Conservation (phyloP, 2,113 vertebrate species). For the Neotragus pygmaeus region DNA sequence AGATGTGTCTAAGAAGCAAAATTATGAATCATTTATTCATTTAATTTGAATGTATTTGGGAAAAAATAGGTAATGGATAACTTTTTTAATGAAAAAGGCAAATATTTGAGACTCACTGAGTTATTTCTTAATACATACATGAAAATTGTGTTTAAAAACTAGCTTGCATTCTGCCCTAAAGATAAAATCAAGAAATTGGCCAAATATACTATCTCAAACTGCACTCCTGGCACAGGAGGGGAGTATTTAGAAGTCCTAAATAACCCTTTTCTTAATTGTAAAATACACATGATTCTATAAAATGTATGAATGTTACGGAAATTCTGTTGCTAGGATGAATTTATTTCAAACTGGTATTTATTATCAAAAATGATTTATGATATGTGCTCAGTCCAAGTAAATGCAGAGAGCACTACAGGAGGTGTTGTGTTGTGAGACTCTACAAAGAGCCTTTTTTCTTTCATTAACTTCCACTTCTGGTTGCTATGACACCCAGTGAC, state of each 20-base stretch:
- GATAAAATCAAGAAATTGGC: slow-evolving; percentile 33
- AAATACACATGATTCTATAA: slow-evolving; percentile 43
- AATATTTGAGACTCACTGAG: background rate
- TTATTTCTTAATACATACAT: background rate
- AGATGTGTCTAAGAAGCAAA: background rate
- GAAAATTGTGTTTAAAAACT: slow-evolving; percentile 24
- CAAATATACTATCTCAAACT: background rate
- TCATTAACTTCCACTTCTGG: slow-evolving; percentile 56
- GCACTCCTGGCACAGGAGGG: background rate
- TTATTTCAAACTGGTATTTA: slow-evolving; percentile 59
- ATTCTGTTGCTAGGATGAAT: slow-evolving; percentile 57
- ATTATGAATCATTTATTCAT: background rate
- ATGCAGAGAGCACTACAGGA: slow-evolving; percentile 47
- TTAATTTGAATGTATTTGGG: background rate
- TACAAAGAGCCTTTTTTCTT: slow-evolving; percentile 60
- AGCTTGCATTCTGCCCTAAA: slow-evolving; percentile 30
- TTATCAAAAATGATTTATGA: slow-evolving; percentile 71
- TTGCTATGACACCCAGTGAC: slow-evolving; percentile 57
- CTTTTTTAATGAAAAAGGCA: slow-evolving; percentile 29
- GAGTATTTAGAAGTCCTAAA: slow-evolving; percentile 38
- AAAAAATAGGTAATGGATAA: background rate
- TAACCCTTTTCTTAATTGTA: slow-evolving; percentile 28
- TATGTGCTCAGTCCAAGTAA: slow-evolving; percentile 56
- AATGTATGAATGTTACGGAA: slow-evolving; percentile 30
- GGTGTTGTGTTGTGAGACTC: slow-evolving; percentile 15